A percentile compares a stretch with the other conserved stretches of the same genome.
phyloP scores from a whole-genome alignment of 2,797 vertebrate genomes.

The Acanthiza pusilla region DNA sequence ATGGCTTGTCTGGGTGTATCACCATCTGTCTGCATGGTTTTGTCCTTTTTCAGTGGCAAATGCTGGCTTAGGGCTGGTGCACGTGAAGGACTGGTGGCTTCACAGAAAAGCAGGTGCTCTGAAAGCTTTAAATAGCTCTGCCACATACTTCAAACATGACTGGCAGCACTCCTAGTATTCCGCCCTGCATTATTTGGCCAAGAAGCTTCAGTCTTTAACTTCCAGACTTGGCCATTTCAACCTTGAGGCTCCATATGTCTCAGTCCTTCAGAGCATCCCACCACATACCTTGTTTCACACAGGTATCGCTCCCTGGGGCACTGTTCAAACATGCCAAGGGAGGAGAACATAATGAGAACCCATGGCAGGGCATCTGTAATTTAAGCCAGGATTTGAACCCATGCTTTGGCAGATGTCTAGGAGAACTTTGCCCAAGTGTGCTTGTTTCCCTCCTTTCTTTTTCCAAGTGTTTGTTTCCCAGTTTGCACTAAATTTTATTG shows the following conservation, averaged over 20 bases:
- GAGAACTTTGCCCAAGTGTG: conserved; percentile 40
- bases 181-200: not conserved
- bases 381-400: conserved; percentile 32
- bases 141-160: not conserved
- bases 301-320: not conserved
- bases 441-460: conserved; percentile 61
- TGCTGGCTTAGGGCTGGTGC: not conserved
- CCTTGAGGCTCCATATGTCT: not conserved
- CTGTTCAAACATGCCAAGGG: not conserved
- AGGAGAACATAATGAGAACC: conserved; percentile 15
- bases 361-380: conserved; percentile 24
- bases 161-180: not conserved
- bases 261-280: not conserved
- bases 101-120: conserved; percentile 25
- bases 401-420: conserved; percentile 40
- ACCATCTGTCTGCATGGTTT: not conserved
- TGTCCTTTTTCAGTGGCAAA: not conserved
- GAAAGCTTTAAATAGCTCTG: conserved; percentile 25
- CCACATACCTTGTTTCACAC: not conserved
- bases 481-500: conserved; percentile 75
- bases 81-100: not conserved
- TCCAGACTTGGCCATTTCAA: not conserved
- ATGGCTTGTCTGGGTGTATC: not conserved
- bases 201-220: not conserved
- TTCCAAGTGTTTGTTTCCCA: conserved; percentile 66